phyloP scores from a whole-genome alignment of 2,888 invertebrate species.

The Apotomis turbidana region DNA sequence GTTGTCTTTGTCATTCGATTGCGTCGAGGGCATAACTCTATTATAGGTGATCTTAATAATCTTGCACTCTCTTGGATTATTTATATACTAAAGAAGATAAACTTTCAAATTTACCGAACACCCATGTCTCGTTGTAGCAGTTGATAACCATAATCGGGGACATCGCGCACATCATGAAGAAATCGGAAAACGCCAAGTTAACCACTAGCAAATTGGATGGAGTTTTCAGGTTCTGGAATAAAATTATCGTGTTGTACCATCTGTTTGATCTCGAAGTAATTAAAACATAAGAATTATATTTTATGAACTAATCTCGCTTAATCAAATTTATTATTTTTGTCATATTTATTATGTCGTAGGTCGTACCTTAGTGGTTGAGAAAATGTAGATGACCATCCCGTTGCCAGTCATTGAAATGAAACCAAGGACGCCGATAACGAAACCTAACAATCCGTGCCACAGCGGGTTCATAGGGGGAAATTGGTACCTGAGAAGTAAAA shows the following conservation, averaged over 20 bases:
- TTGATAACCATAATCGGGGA: conserved; percentile 89
- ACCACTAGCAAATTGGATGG: conserved; percentile 92
- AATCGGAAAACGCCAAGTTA: conserved; percentile 92
- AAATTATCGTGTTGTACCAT: not conserved
- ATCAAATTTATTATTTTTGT: too few relatives aligned
- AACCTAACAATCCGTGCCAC: conserved; percentile 89
- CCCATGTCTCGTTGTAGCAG: conserved; percentile 87
- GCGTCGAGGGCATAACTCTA: too few relatives aligned
- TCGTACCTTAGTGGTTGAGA: conserved; percentile 81
- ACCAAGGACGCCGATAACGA: conserved; percentile 87
- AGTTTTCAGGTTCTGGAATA: conserved; percentile 83
- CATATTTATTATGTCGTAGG: too few relatives aligned
- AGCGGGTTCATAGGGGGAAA: conserved; percentile 90
- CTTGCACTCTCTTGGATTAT: too few relatives aligned
- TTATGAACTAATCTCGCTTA: too few relatives aligned
- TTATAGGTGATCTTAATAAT: too few relatives aligned
- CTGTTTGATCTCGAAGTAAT: too few relatives aligned
- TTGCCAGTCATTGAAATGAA: conserved; percentile 84
- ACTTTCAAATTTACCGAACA: conserved; percentile 67
- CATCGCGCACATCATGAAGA: conserved; percentile 90
- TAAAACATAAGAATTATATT: too few relatives aligned
- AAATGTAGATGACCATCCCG: conserved; percentile 86
- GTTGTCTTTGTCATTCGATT: too few relatives aligned
- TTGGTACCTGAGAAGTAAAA: conserved; percentile 84
- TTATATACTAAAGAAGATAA: not conserved